Evolutionary conservation across 2,888 invertebrate genomes (phyloP).

Genomic region (Xestoiulus laeticollis): DNA sequence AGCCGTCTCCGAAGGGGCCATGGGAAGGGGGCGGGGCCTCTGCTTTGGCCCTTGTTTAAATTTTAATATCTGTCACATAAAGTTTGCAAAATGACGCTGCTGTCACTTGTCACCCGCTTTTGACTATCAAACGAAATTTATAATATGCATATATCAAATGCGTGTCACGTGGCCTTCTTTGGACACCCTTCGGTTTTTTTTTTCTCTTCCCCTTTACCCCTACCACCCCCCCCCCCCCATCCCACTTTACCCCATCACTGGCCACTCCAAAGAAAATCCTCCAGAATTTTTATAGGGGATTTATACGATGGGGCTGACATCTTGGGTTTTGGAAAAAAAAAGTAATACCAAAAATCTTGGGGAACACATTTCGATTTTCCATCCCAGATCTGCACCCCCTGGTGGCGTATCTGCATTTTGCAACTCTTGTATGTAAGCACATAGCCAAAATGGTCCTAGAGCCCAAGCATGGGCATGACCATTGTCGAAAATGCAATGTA

Average conservation of each 20-base stretch:
- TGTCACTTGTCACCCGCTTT: constrained; percentile 48
- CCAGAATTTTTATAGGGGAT: constrained; percentile 5
- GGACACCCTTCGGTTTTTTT: neutral
- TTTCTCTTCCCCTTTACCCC: neutral
- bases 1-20: constrained; percentile 42
- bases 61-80: constrained; percentile 52
- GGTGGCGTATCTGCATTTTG: too few species aligned
- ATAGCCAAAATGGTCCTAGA: too few species aligned
- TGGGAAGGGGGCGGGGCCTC: neutral
- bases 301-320: neutral
- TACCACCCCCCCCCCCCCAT: too few species aligned
- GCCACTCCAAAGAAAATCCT: constrained; percentile 2
- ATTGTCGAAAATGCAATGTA: too few species aligned
- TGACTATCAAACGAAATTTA: constrained; percentile 50
- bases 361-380: too few species aligned
- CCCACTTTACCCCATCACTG: neutral
- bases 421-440: too few species aligned
- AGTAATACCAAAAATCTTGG: neutral
- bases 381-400: too few species aligned
- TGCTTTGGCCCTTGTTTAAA: constrained; percentile 42
- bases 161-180: constrained; percentile 15
- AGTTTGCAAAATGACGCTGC: constrained; percentile 34
- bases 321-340: neutral
- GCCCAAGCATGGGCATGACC: too few species aligned
- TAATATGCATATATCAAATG: constrained; percentile 49